A percentile compares a stretch with the other conserved stretches of the same genome.
phyloP scores from a whole-genome alignment of 2,113 vertebrate genomes.

The Aleadryas rufinucha region DNA sequence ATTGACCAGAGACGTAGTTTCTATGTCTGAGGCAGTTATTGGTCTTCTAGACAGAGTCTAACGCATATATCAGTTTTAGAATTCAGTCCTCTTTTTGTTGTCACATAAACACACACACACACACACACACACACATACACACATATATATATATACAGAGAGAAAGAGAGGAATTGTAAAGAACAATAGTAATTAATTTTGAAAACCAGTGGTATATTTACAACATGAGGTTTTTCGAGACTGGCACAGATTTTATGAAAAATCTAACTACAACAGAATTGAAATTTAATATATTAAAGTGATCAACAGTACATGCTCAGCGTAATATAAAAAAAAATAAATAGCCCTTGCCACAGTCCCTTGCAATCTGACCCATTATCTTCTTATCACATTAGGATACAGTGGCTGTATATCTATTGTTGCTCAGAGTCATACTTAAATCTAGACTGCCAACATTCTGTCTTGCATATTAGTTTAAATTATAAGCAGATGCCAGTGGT shows the following conservation, averaged over 20 bases:
- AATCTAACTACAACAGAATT: not conserved
- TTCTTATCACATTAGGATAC: not conserved
- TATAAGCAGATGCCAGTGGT: accelerated
- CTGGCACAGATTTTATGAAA: not conserved
- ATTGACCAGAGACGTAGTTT: not conserved
- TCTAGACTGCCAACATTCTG: not conserved
- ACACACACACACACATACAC: not conserved
- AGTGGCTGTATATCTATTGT: not conserved
- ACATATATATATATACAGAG: accelerated
- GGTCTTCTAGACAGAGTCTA: not conserved
- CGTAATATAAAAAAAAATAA: not conserved
- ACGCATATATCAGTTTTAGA: not conserved
- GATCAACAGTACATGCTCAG: not conserved
- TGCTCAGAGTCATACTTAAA: not conserved
- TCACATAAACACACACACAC: not conserved
- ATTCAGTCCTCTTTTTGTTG: not conserved
- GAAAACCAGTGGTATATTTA: not conserved
- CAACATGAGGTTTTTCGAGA: not conserved
- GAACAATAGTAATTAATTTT: not conserved
- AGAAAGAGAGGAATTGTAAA: not conserved
- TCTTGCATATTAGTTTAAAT: not conserved
- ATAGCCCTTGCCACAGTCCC: not conserved
- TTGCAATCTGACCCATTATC: not conserved
- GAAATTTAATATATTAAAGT: not conserved
- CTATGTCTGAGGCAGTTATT: not conserved